phyloP scores from a whole-genome alignment of 2,113 vertebrate genomes.

The Rhinichthys klamathensis region DNA sequence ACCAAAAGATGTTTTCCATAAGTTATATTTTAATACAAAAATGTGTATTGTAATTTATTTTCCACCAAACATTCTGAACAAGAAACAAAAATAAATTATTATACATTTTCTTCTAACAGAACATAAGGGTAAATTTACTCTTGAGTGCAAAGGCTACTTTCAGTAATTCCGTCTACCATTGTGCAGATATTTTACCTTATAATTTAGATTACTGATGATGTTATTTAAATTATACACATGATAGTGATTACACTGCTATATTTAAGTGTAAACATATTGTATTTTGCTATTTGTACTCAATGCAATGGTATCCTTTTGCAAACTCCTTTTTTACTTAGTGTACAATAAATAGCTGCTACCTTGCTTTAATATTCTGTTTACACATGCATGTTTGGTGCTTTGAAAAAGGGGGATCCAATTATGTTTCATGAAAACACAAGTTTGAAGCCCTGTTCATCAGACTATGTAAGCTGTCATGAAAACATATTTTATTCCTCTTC shows the following conservation, averaged over 20 bases:
- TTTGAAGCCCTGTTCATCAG: background rate
- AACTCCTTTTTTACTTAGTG: background rate
- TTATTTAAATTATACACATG: no score
- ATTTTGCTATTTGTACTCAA: background rate
- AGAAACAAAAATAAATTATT: no score
- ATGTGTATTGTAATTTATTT: background rate
- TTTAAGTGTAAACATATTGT: background rate
- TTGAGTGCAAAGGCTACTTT: background rate
- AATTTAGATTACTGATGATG: background rate
- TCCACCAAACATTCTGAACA: background rate
- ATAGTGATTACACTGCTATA: no score
- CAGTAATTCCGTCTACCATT: background rate
- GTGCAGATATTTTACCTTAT: background rate
- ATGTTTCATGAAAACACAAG: background rate
- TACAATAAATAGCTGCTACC: background rate
- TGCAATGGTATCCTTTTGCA: background rate
- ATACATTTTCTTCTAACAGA: no score
- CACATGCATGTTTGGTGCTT: background rate
- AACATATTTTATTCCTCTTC: background rate
- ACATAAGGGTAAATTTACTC: background rate
- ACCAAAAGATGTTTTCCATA: no score
- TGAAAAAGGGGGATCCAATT: no score
- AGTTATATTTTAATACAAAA: background rate
- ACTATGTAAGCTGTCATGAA: background rate
- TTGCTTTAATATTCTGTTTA: background rate